Base-by-base conservation (phyloP, 2,113 vertebrate genomes). In the Carettochelys insculpta region DNA sequence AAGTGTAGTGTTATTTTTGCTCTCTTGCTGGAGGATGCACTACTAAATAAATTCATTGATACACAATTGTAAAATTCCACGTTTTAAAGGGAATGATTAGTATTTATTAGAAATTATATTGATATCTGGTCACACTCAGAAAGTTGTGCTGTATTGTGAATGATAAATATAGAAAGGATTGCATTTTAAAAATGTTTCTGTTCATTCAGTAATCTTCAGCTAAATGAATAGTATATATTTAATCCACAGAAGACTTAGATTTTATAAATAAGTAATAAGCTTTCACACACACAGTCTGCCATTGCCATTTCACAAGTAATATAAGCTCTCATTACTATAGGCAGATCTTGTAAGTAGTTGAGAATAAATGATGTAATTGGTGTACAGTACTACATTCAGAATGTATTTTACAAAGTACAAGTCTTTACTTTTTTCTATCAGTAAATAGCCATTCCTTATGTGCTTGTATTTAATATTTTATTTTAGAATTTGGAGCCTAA, bases 401-500 rank as follows among this genome's bases (percentile, higher is more conserved):
- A 0, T n/a, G 65, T 22, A 81, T 20, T n/a, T 27, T 65, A 38
- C 8, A 16, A 77, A 85, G 61, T 5, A 80, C 14, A 9, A 27
- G 41, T 3, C 53, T 80, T 90, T 20, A 1, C 81, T 24, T 83
- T 83, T 0, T 50, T 52, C 87, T 14, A 1, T 78, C 47, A 29
- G 29, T 61, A 12, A 48, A 11, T 38, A 81, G 48, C 20, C 14
- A 58, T 12, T 83, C 79, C 48, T 81, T 87, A 45, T 8, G 47
- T 89, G 82, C 80, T 91, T 88, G 6, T 54, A 93, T 92, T 92
- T 68, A 87, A 81, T 68, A 10, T 76, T 87, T 87, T 91, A 3
- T 82, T 92, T 92, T 89, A 99, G 99, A 95, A 99, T 99, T 95
- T 99, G 99, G 99, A 99, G 99, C 95, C 98, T 99, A 43, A 98